These are phyloP conservation scores for Lamellibrachia satsuma DNA, from an alignment of 2,888 invertebrate species.

Conservation along the genomic window DNA sequence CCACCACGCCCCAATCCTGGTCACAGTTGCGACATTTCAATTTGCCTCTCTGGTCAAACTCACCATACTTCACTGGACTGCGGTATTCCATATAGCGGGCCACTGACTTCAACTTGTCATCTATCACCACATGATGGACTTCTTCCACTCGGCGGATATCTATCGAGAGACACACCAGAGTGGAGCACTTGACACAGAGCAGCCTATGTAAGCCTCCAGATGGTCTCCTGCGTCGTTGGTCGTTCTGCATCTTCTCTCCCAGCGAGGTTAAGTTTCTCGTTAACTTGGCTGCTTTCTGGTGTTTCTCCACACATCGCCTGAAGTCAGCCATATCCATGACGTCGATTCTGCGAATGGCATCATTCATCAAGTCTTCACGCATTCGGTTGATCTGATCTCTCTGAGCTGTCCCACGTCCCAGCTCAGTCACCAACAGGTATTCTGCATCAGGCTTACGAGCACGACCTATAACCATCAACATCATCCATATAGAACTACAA, in stretches of 20 bases:
- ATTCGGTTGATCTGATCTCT: constrained; percentile 58
- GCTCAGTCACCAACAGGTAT: constrained; percentile 48
- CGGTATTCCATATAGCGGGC: constrained; percentile 34
- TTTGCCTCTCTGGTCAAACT: constrained; percentile 40
- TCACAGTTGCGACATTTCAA: constrained; percentile 43
- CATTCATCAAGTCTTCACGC: constrained; percentile 58
- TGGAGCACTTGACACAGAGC: constrained; percentile 52
- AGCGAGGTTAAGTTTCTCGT: constrained; percentile 36
- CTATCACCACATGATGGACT: constrained; percentile 52
- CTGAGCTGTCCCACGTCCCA: constrained; percentile 34
- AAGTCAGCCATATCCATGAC: constrained; percentile 28
- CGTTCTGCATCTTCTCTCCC: constrained; percentile 19
- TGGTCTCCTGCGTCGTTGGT: not conserved
- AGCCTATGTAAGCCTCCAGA: constrained; percentile 31
- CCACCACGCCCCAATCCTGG: constrained; percentile 42
- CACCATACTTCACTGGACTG: constrained; percentile 27
- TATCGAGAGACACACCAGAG: constrained; percentile 49
- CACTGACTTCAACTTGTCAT: constrained; percentile 40
- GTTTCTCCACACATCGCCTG: constrained; percentile 31
- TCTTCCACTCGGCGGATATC: constrained; percentile 51
- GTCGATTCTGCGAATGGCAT: constrained; percentile 42
- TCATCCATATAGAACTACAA: not conserved
- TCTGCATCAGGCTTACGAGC: constrained; percentile 56
- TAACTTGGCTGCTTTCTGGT: constrained; percentile 31
- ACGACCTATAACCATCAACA: constrained; percentile 48